Base-by-base conservation (phyloP, 2,113 vertebrate genomes). In the Hucho hucho region DNA sequence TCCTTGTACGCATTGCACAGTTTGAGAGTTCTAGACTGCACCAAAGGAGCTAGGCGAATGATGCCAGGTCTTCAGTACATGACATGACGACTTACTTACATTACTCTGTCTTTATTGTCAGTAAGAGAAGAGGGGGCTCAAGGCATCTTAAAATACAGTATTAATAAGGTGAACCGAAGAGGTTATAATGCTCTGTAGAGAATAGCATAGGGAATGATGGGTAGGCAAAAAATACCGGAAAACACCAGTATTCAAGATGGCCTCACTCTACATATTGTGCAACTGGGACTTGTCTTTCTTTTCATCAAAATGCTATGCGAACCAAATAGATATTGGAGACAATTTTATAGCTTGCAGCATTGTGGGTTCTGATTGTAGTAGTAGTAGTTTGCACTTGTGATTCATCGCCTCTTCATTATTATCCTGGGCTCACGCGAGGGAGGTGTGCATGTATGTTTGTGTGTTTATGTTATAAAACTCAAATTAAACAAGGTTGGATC, bases 121-220 rank as follows among this genome's bases (percentile, higher is more conserved):
- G 37, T 37, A 37, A 37, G 37, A 78, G 73, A 69, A 75, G 49
- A 53, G 70, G 43, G 69, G 69, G 81, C 82, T 87, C 58, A 46
- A 12, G 81, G 81, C 78, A 9, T 78, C 74, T 81, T 80, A 73
- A 81, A 65, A 83, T 89, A 80, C 80, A 85, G 77, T 82, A 85
- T 89, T 86, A 83, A 86, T 85, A 79, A 37, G 63, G 53, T 47
- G 76, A 75, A 79, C 71, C 78, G 9, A 83, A 85, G 69, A 77
- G 74, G 70, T 73, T 83, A 79, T 82, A 78, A 88, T 87, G 77
- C 73, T 84, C 64, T 68, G 67, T 13, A 18, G 20, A 24, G 16
- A 43, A 43, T 43, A 43, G 9, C 37, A 43, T 9, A 25, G 20
- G 12, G n/a, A 24, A 5, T 53, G 49, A 53, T 53, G 49, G 49